Evolutionary conservation across 2,888 invertebrate genomes (phyloP).

Genomic region (Xanthorhoe spadicearia): DNA sequence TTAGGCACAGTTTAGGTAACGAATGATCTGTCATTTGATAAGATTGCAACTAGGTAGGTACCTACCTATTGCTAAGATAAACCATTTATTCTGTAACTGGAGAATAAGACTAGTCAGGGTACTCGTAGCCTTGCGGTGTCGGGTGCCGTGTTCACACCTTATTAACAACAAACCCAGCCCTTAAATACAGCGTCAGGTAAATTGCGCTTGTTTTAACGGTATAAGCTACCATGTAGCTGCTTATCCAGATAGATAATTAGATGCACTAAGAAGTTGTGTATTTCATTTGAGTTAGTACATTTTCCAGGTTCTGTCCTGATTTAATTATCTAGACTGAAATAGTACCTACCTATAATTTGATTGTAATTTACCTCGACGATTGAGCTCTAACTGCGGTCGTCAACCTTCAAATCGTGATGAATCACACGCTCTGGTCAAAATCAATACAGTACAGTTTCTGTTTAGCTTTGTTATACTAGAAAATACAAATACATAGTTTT

Average conservation of each 20-base stretch:
- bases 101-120: no score
- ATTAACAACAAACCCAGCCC: not conserved
- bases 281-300: no score
- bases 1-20: no score
- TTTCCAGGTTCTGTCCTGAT: no score
- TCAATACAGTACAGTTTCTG: conserved; percentile 6
- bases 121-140: conserved; percentile 1
- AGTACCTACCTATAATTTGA: not conserved
- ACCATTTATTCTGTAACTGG: no score
- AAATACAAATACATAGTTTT: not conserved
- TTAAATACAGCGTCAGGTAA: not conserved
- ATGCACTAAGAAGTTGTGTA: no score
- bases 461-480: not conserved
- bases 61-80: no score
- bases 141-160: not conserved
- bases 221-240: not conserved
- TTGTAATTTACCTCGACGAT: conserved; percentile 3
- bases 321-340: not conserved
- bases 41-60: no score
- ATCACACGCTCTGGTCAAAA: conserved; percentile 9
- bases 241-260: no score
- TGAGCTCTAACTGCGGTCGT: conserved; percentile 24
- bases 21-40: no score
- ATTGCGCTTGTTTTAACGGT: not conserved
- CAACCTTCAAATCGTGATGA: conserved; percentile 21